Conservation (phyloP, 1,140 invertebrate species). For the Oedothorax gibbosus region DNA sequence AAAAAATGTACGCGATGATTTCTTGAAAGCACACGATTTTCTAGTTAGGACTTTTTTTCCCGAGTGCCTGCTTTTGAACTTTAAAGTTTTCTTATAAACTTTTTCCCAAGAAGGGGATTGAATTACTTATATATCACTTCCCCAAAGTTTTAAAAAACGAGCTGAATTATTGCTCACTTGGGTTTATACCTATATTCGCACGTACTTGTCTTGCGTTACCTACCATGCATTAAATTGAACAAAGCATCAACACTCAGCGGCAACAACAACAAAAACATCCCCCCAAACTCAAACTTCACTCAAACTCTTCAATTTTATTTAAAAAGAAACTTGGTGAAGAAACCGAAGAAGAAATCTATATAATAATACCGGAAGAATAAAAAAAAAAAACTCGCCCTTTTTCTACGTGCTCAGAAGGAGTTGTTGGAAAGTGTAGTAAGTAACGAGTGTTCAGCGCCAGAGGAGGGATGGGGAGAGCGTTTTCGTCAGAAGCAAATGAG, state of each 20-base stretch:
- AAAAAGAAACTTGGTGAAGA: conserved; percentile 52
- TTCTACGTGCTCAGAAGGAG: conserved; percentile 48
- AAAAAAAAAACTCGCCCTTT: conserved; percentile 24
- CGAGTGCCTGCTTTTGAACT: too few relatives aligned
- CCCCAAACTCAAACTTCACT: conserved; percentile 12
- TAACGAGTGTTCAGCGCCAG: conserved; percentile 18
- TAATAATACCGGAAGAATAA: neutral
- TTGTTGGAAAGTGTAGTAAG: conserved; percentile 24
- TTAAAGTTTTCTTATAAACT: neutral
- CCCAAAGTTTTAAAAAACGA: conserved; percentile 32
- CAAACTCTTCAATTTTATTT: conserved; percentile 59
- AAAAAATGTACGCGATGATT: too few relatives aligned
- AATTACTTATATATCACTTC: conserved; percentile 37
- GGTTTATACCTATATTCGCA: conserved; percentile 29
- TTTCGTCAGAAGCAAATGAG: conserved; percentile 35
- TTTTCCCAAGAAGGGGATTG: neutral
- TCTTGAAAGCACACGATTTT: too few relatives aligned
- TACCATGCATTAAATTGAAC: conserved; percentile 22
- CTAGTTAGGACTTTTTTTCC: too few relatives aligned
- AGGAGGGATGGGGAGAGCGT: neutral
- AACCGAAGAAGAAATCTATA: conserved; percentile 4
- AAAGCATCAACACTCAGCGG: conserved; percentile 47
- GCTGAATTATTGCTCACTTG: conserved; percentile 41
- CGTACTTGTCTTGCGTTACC: conserved; percentile 40
- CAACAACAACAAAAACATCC: conserved; percentile 38